These are phyloP conservation scores for Charadrius vociferus DNA, from an alignment of 2,113 vertebrate species.

Conservation along the genomic window DNA sequence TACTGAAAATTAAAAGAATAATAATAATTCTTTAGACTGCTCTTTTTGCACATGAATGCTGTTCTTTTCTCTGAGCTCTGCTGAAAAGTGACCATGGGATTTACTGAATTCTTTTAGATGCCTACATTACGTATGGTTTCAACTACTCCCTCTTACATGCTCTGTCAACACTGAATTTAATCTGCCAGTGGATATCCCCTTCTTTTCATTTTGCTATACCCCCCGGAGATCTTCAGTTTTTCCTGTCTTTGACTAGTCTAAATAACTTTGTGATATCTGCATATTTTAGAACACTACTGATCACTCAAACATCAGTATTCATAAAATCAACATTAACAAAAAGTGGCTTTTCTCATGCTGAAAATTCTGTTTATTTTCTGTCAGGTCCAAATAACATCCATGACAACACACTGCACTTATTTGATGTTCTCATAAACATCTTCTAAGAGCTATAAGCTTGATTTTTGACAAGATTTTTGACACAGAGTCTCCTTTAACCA, in stretches of 20 bases:
- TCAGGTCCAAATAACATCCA: not conserved
- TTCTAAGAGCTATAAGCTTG: not conserved
- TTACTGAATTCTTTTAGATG: not conserved
- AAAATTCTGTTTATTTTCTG: not conserved
- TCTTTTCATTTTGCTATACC: not conserved
- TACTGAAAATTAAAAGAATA: not conserved
- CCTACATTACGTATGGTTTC: not conserved
- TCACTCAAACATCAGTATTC: not conserved
- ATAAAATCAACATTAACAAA: not conserved
- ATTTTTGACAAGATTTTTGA: not conserved
- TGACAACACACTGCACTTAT: not conserved
- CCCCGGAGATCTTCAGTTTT: not conserved
- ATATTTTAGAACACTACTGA: not conserved
- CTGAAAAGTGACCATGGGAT: not conserved
- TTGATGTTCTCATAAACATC: not conserved
- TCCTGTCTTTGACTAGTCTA: not conserved
- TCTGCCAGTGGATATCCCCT: not conserved
- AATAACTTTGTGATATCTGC: not conserved
- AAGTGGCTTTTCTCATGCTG: not conserved
- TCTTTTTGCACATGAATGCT: not conserved
- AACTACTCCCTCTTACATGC: not conserved
- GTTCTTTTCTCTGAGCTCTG: not conserved
- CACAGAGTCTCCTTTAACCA: not conserved
- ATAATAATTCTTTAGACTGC: not conserved
- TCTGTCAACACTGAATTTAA: conserved; percentile 2